Conservation (phyloP, 2,888 invertebrate genomes). For the Spialia ferax region DNA sequence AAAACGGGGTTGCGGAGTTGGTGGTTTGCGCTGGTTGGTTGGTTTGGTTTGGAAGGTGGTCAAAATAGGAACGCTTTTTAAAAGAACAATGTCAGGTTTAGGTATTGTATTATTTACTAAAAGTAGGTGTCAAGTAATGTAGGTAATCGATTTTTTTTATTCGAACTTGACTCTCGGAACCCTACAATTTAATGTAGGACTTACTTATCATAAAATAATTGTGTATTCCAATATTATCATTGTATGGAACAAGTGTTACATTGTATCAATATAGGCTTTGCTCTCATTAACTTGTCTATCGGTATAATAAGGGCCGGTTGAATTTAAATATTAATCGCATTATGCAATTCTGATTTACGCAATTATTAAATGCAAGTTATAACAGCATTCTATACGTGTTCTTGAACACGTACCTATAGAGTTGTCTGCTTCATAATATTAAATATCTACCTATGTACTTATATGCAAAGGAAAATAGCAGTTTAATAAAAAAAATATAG, state of each 20-base stretch:
- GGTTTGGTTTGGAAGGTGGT: no score
- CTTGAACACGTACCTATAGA: no score
- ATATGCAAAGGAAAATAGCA: no score
- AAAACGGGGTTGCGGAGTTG: no score
- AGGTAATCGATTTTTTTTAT: neutral
- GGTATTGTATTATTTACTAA: no score
- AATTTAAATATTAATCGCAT: conserved; percentile 12
- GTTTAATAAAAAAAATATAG: no score
- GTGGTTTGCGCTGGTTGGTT: no score
- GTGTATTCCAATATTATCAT: neutral
- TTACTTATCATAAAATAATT: neutral
- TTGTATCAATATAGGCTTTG: conserved; percentile 17
- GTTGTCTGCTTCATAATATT: no score
- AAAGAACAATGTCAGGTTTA: no score
- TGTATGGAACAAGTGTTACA: conserved; percentile 18
- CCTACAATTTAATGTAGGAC: neutral
- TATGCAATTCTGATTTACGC: conserved; percentile 7
- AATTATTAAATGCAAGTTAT: neutral
- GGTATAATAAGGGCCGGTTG: neutral
- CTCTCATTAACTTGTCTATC: conserved; percentile 16
- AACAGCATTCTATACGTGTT: neutral
- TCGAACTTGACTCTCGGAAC: neutral
- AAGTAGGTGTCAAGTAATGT: no score
- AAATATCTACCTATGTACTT: no score
- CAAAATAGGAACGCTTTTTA: no score